phyloP scores from a whole-genome alignment of 2,113 vertebrate genomes.

The Labeo rohita region DNA sequence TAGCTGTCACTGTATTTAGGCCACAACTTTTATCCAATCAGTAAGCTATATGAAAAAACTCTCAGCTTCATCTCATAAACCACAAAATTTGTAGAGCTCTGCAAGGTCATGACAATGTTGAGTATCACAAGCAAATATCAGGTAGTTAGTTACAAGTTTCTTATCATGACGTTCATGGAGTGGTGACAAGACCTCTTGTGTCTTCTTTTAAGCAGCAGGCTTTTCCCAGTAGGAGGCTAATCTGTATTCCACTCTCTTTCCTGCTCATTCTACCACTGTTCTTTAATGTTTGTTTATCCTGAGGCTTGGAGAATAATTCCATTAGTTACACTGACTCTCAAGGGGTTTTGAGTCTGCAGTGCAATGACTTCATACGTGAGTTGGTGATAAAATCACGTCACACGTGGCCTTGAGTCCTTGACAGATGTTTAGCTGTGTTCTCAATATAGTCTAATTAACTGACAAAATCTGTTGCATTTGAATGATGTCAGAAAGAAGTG shows the following conservation, averaged over 20 bases:
- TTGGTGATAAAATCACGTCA: slow-evolving; percentile 7
- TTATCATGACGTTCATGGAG: slow-evolving; percentile 8
- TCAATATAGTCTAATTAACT: neutral
- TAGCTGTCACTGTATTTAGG: neutral
- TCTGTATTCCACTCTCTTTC: slow-evolving; percentile 32
- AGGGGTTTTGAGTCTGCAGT: neutral
- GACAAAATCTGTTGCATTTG: neutral
- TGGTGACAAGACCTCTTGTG: neutral
- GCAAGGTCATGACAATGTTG: neutral
- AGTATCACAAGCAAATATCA: neutral
- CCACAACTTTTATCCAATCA: neutral
- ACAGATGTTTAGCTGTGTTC: neutral
- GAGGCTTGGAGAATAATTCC: slow-evolving; percentile 42
- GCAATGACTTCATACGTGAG: neutral
- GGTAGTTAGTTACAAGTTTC: neutral
- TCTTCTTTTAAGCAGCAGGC: slow-evolving; percentile 3
- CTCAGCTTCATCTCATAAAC: neutral
- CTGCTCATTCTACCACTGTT: neutral
- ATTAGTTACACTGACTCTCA: slow-evolving; percentile 28
- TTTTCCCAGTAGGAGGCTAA: slow-evolving; percentile 8
- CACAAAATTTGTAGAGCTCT: neutral
- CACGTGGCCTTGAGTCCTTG: neutral
- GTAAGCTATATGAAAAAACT: neutral
- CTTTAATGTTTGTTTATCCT: slow-evolving; percentile 41
- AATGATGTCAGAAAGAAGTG: neutral